Evolutionary conservation across 2,113 vertebrate genomes (phyloP).

Genomic region (Thalassoma bifasciatum): DNA sequence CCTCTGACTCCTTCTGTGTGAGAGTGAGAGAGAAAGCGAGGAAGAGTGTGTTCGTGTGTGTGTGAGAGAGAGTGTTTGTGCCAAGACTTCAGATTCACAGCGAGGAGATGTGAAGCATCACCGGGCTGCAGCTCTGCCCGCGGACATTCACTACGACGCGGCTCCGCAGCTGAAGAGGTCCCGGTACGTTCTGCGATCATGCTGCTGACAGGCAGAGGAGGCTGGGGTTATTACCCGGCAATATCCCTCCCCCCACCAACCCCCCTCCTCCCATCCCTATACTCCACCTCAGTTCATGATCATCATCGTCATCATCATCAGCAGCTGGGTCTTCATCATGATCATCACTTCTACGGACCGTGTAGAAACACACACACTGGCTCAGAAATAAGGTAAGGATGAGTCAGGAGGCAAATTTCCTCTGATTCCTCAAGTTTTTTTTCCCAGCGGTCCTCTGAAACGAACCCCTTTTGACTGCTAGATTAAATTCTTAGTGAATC

Average conservation of each 20-base stretch:
- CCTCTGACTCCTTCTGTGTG: not conserved
- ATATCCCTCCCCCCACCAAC: slow-evolving; percentile 53
- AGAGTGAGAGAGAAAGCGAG: not conserved
- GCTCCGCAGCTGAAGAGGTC: slow-evolving; percentile 30
- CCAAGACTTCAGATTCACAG: slow-evolving; percentile 23
- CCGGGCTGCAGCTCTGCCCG: slow-evolving; percentile 37
- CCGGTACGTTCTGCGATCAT: slow-evolving; percentile 43
- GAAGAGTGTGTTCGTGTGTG: not conserved
- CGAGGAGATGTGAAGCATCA: slow-evolving; percentile 35
- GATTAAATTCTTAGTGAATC: no score
- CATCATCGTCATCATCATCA: slow-evolving; percentile 23
- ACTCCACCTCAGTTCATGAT: slow-evolving; percentile 27
- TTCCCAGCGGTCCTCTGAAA: no score
- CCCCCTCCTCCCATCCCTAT: slow-evolving; percentile 2
- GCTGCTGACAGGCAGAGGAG: slow-evolving; percentile 43
- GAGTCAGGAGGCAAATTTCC: not conserved
- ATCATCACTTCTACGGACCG: slow-evolving; percentile 25
- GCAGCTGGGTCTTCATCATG: not conserved
- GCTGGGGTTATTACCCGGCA: slow-evolving; percentile 65
- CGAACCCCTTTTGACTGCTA: no score
- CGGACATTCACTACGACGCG: slow-evolving; percentile 39
- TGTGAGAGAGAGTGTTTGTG: not conserved
- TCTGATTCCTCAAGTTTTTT: no score
- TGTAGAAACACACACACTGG: not conserved
- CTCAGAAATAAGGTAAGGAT: slow-evolving; percentile 6